Evolutionary conservation across 2,113 vertebrate species (phyloP).

Genomic region (Electrona antarctica): DNA sequence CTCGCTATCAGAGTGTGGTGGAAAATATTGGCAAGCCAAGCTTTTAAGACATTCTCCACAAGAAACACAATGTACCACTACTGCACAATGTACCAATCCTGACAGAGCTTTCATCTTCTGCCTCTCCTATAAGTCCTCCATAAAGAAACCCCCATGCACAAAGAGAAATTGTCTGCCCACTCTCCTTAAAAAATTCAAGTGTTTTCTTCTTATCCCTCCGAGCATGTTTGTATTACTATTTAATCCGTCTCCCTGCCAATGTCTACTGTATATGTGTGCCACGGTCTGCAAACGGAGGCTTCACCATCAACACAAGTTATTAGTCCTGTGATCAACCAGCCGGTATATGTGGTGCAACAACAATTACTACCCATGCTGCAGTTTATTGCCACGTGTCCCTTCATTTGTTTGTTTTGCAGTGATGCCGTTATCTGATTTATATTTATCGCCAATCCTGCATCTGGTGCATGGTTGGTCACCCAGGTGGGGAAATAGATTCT

Average conservation of each 20-base stretch:
- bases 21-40: too few species aligned
- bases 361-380: background rate
- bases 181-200: too few species aligned
- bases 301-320: conserved; percentile 43
- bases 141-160: too few species aligned
- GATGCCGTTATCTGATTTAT: conserved; percentile 30
- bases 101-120: too few species aligned
- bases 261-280: background rate
- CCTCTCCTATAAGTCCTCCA: too few species aligned
- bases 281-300: background rate
- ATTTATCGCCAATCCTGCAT: conserved; percentile 27
- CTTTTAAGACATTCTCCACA: too few species aligned
- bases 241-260: background rate
- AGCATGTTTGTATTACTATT: background rate
- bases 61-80: too few species aligned
- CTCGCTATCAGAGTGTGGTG: too few species aligned
- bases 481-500: conserved; percentile 23
- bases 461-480: background rate
- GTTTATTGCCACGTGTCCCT: conserved; percentile 26
- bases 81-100: too few species aligned
- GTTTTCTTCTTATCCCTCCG: too few species aligned
- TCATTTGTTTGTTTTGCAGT: background rate
- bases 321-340: conserved; percentile 23
- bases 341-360: background rate
- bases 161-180: too few species aligned